Evolutionary conservation across 2,888 invertebrate species (phyloP).

Genomic region (Schizaphis graminum): DNA sequence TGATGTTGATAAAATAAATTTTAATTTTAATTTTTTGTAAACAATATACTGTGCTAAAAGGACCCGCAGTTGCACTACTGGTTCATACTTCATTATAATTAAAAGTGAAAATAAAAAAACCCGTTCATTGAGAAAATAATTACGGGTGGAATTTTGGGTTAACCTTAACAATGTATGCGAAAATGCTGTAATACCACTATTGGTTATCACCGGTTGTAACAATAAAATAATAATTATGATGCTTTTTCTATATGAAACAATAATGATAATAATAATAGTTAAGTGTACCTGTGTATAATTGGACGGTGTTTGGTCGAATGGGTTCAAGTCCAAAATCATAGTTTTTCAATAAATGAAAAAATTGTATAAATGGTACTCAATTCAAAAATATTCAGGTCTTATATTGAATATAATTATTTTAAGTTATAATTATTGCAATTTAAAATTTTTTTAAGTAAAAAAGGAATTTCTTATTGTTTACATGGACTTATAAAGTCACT

Average conservation of each 20-base stretch:
- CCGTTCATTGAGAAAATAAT: neutral
- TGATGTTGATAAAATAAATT: too few species aligned
- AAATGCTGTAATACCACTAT: neutral
- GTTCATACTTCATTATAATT: too few species aligned
- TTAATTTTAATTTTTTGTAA: too few species aligned
- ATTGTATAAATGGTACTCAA: neutral
- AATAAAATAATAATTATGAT: neutral
- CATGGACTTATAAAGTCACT: neutral
- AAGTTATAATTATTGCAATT: neutral
- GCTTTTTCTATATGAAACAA: neutral
- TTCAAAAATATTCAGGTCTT: neutral
- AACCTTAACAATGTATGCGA: neutral
- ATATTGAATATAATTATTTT: neutral
- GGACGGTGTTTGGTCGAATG: neutral
- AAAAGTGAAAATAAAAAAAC: neutral
- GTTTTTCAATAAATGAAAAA: constrained; percentile 7
- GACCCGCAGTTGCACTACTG: too few species aligned
- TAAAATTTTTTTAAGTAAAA: constrained; percentile 17
- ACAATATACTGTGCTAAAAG: too few species aligned
- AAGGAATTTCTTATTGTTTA: neutral
- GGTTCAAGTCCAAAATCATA: neutral
- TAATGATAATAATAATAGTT: neutral
- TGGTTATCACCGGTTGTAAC: neutral
- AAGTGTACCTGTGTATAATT: neutral
- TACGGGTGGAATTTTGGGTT: neutral